Conservation (phyloP, 64 coral and sea anemone species). For the Montipora foliosa region DNA sequence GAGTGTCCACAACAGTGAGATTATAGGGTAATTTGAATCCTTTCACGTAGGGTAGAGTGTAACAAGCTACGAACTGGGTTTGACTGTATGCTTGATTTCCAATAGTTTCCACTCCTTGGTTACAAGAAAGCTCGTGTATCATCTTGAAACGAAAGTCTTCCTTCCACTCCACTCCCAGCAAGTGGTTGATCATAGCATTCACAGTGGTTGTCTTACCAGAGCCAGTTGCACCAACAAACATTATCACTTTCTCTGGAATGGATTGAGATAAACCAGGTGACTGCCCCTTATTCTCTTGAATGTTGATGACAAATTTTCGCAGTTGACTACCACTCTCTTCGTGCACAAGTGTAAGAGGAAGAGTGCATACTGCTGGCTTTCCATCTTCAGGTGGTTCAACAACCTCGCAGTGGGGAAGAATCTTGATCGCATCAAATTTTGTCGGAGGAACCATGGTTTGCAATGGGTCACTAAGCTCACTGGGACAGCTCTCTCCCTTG, state of each 20-base stretch:
- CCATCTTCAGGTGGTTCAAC: slow-evolving; percentile 10
- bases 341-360: slow-evolving; percentile 27
- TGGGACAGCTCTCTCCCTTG: neutral
- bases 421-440: slow-evolving; percentile 38
- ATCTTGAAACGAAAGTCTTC: slow-evolving; percentile 62
- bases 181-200: slow-evolving; percentile 65
- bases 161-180: slow-evolving; percentile 52
- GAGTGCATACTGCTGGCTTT: slow-evolving; percentile 29
- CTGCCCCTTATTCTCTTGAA: neutral
- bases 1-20: slow-evolving; percentile 39
- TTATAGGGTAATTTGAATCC: slow-evolving; percentile 51
- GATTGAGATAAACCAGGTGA: neutral
- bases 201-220: slow-evolving; percentile 46
- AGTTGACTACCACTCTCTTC: neutral
- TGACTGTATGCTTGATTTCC: slow-evolving; percentile 50
- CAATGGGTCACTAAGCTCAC: neutral
- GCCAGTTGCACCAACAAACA: slow-evolving; percentile 59
- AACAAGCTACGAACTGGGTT: slow-evolving; percentile 59
- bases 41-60: slow-evolving; percentile 44
- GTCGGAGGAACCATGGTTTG: neutral
- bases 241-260: slow-evolving; percentile 52
- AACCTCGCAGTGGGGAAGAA: slow-evolving; percentile 5
- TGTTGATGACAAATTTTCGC: neutral
- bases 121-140: slow-evolving; percentile 55
- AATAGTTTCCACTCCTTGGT: slow-evolving; percentile 24